Evolutionary conservation across 2,888 invertebrate genomes (phyloP).

Genomic region (Melolontha melolontha): DNA sequence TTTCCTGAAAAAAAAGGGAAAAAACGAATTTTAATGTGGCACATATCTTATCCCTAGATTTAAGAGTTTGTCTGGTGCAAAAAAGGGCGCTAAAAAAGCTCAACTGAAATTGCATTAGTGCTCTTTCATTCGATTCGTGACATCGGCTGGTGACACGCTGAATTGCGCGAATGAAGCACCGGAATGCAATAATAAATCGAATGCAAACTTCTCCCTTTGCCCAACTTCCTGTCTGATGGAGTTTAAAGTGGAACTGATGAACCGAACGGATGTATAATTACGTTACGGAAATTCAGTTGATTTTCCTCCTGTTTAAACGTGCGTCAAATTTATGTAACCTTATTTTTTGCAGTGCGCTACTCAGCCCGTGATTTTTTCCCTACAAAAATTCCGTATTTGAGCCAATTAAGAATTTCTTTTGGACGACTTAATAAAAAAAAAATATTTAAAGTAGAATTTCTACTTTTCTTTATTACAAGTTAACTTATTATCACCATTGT

Average conservation of each 20-base stretch:
- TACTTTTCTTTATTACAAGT: not conserved
- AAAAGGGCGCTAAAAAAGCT: constrained; percentile 16
- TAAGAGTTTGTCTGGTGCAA: constrained; percentile 18
- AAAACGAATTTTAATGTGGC: no score
- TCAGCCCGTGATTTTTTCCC: not conserved
- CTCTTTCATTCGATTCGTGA: constrained; percentile 31
- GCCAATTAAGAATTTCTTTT: constrained; percentile 9
- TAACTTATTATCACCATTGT: no score
- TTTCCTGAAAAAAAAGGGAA: no score
- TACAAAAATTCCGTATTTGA: constrained; percentile 8
- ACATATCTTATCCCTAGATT: not conserved
- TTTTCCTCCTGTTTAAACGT: constrained; percentile 48
- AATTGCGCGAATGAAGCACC: constrained; percentile 36
- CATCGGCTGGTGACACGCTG: constrained; percentile 37
- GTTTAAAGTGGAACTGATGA: constrained; percentile 50
- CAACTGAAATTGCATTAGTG: constrained; percentile 34
- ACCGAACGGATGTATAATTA: constrained; percentile 48
- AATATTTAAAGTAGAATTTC: not conserved
- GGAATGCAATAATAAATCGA: constrained; percentile 49
- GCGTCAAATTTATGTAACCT: constrained; percentile 46
- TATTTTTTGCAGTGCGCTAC: constrained; percentile 2
- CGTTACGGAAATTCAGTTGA: constrained; percentile 49
- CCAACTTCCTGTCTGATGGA: constrained; percentile 47
- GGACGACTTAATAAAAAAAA: not conserved
- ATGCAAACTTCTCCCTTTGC: constrained; percentile 46